phyloP scores from a whole-genome alignment of 2,113 vertebrate genomes.

The Eonycteris spelaea region DNA sequence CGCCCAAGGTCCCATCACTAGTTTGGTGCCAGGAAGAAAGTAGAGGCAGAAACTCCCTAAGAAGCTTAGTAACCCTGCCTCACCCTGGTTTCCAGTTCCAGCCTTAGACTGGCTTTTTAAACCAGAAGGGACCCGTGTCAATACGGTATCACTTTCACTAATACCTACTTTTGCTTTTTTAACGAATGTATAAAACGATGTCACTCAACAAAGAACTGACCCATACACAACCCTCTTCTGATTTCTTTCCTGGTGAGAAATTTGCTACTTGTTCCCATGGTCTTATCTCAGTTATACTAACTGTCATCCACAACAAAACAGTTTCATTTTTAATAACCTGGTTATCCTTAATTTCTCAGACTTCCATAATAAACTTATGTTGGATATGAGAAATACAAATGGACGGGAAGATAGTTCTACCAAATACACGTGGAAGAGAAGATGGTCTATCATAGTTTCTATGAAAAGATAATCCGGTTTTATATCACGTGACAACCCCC shows the following conservation, averaged over 20 bases:
- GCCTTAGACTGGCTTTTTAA: background rate
- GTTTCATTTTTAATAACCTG: slow-evolving; percentile 42
- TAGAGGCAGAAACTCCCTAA: background rate
- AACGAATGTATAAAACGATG: background rate
- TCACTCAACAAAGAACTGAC: background rate
- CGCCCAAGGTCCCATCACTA: background rate
- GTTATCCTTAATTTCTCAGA: slow-evolving; percentile 33
- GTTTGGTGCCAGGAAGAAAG: background rate
- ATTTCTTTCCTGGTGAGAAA: slow-evolving; percentile 17
- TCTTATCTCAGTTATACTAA: slow-evolving; percentile 15
- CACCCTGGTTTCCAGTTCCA: background rate
- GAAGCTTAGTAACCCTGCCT: slow-evolving; percentile 6
- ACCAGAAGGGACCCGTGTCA: background rate
- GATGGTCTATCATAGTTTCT: background rate
- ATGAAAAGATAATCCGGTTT: background rate
- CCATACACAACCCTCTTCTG: background rate
- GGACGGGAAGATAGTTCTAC: background rate
- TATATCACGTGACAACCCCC: rapidly evolving
- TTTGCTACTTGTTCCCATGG: background rate
- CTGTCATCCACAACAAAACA: background rate
- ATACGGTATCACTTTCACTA: background rate
- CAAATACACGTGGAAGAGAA: background rate
- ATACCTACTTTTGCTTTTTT: background rate
- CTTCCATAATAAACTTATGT: background rate
- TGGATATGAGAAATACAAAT: background rate